A percentile compares a stretch with the other conserved stretches of the same genome.
phyloP scores from a whole-genome alignment of 1,140 invertebrate species.

The Atta texana region DNA sequence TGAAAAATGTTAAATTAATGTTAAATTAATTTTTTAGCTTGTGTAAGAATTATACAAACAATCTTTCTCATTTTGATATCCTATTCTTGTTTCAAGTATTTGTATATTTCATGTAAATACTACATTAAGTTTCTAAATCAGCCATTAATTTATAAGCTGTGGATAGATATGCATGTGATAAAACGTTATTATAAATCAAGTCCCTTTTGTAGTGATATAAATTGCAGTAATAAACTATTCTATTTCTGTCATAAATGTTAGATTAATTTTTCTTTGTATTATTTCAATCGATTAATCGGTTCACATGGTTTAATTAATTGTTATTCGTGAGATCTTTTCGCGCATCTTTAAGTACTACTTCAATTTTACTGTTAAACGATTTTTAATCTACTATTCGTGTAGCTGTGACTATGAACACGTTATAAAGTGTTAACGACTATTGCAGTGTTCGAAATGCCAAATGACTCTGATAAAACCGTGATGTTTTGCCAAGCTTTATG shows the following conservation, averaged over 20 bases:
- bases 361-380: not conserved
- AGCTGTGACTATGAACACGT: not conserved
- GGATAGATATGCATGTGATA: no score
- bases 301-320: not conserved
- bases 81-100: not conserved
- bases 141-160: no score
- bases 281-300: not conserved
- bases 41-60: not conserved
- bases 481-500: conserved; percentile 5
- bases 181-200: not conserved
- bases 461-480: conserved; percentile 24
- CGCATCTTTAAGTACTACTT: not conserved
- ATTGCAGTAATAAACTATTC: no score
- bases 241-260: not conserved
- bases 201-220: no score
- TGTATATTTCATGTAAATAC: no score
- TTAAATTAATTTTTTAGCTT: not conserved
- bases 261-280: not conserved
- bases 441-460: not conserved
- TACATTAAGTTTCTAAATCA: no score
- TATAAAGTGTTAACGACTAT: not conserved
- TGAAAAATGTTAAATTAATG: no score
- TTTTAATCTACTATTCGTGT: not conserved
- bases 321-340: not conserved
- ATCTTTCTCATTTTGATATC: not conserved